Conservation (phyloP, 2,888 invertebrate species). For the Lithosia quadra region DNA sequence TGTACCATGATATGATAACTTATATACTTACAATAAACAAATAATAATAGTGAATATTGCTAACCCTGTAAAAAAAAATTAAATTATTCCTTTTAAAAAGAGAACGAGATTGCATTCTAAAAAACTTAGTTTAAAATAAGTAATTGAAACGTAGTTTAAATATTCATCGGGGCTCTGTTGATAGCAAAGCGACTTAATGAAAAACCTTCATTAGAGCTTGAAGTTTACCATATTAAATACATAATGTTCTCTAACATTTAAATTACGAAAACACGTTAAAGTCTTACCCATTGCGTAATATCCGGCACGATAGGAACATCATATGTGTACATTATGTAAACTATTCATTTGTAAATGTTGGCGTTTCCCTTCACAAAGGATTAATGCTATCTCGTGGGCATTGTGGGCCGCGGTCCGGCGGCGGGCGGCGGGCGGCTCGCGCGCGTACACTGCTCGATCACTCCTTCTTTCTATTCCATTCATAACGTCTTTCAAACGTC, state of each 20-base stretch:
- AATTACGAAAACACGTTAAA: slow-evolving; percentile 1
- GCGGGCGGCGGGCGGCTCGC: slow-evolving; percentile 40
- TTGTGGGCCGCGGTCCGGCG: slow-evolving; percentile 55
- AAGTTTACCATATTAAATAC: not conserved
- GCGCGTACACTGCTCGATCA: slow-evolving; percentile 78
- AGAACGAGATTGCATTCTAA: not conserved
- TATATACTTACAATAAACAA: too few relatives aligned
- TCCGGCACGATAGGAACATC: slow-evolving; percentile 39
- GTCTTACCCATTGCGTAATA: slow-evolving; percentile 21
- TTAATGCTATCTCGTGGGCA: slow-evolving; percentile 64
- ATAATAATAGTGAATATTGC: too few relatives aligned
- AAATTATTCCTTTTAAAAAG: not conserved
- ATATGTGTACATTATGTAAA: slow-evolving; percentile 50
- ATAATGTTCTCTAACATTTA: not conserved
- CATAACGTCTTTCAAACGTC: slow-evolving; percentile 83
- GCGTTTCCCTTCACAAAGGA: slow-evolving; percentile 64
- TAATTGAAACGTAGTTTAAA: not conserved
- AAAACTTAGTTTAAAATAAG: not conserved
- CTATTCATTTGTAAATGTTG: slow-evolving; percentile 55
- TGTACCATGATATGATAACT: too few relatives aligned
- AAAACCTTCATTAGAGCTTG: not conserved
- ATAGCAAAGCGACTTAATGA: slow-evolving; percentile 4
- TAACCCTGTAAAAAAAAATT: not conserved
- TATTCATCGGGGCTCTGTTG: not conserved
- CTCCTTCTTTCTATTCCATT: slow-evolving; percentile 83